phyloP scores from a whole-genome alignment of 2,888 invertebrate species.

The Neoascia interrupta region DNA sequence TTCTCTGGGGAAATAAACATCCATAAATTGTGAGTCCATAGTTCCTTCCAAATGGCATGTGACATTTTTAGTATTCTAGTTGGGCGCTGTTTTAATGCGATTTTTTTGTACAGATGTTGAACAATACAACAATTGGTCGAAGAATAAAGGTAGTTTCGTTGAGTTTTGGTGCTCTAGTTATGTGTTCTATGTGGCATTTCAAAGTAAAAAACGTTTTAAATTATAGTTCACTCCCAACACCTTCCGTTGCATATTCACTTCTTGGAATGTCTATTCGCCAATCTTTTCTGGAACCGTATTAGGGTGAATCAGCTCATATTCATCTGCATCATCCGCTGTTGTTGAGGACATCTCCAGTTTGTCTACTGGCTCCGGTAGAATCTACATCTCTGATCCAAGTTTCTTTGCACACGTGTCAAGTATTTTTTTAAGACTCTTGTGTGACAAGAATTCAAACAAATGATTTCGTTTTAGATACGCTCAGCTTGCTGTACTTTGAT shows the following conservation, averaged over 20 bases:
- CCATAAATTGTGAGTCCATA: background rate
- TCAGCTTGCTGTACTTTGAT: background rate
- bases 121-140: conserved; percentile 8
- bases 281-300: background rate
- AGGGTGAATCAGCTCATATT: background rate
- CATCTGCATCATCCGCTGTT: background rate
- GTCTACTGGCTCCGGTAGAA: background rate
- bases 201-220: background rate
- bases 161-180: background rate
- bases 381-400: background rate
- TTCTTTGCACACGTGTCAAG: conserved; percentile 1
- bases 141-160: conserved; percentile 7
- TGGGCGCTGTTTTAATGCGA: background rate
- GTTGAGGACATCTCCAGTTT: background rate
- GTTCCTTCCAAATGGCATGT: background rate
- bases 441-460: background rate
- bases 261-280: background rate
- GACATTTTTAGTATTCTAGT: background rate
- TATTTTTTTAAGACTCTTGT: background rate
- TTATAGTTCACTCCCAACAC: background rate
- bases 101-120: conserved; percentile 9
- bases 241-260: background rate
- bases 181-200: background rate
- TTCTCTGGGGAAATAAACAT: background rate
- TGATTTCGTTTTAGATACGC: conserved; percentile 4